phyloP scores from a whole-genome alignment of 2,113 vertebrate genomes.

The Phrynosoma blainvillii region DNA sequence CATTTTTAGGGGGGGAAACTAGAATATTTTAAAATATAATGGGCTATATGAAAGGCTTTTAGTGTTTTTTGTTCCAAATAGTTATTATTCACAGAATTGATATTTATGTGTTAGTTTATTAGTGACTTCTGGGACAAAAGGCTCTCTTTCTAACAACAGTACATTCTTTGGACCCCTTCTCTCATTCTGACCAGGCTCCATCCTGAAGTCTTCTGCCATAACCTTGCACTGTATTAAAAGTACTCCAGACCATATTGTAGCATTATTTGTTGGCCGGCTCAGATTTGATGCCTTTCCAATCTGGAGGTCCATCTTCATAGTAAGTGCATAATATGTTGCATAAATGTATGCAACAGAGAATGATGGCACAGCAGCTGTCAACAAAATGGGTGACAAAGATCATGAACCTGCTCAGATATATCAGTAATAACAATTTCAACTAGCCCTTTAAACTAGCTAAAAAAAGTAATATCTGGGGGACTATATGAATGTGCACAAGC shows the following conservation, averaged over 20 bases:
- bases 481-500: fast-evolving
- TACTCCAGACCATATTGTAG: background rate
- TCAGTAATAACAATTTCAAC: constrained; percentile 7
- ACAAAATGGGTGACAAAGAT: background rate
- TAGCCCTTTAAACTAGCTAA: background rate
- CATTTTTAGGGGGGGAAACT: background rate
- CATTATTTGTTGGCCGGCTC: background rate
- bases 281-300: background rate
- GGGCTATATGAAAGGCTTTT: background rate
- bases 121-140: background rate
- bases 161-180: background rate
- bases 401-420: background rate
- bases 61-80: background rate
- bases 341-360: background rate
- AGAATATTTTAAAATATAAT: background rate
- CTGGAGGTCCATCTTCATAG: background rate
- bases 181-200: background rate
- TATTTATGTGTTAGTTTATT: background rate
- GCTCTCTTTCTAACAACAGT: background rate
- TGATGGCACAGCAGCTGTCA: background rate
- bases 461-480: background rate
- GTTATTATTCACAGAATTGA: background rate
- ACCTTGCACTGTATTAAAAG: background rate
- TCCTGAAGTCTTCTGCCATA: background rate
- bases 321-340: background rate